Percentiles rank a stretch among this genome's conserved stretches.
These are phyloP conservation scores for Cotesia congregata DNA, from an alignment of 2,888 invertebrate genomes.

Conservation along the genomic window DNA sequence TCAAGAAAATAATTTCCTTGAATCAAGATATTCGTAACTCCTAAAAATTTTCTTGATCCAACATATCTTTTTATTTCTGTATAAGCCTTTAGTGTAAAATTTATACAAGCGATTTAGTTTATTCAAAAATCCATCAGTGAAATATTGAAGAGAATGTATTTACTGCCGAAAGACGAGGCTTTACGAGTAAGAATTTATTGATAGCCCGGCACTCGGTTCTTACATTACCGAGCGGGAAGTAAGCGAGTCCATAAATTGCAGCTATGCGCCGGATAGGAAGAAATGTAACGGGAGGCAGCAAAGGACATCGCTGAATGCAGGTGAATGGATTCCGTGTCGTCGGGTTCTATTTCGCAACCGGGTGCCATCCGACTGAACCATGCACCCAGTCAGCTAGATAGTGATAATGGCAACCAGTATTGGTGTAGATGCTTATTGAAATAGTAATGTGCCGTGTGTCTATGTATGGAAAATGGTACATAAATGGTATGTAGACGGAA, in stretches of 20 bases:
- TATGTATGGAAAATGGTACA: background rate
- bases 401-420: background rate
- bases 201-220: conserved; percentile 17
- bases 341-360: conserved; percentile 22
- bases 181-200: conserved; percentile 53
- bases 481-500: conserved; percentile 15
- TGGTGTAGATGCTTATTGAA: background rate
- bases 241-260: conserved; percentile 60
- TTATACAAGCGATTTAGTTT: no score
- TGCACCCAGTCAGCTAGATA: background rate
- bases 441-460: background rate
- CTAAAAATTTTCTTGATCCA: no score
- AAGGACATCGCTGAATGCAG: conserved; percentile 25
- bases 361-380: background rate
- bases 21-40: no score
- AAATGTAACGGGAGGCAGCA: conserved; percentile 36
- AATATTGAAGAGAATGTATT: no score
- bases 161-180: conserved; percentile 40
- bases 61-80: no score
- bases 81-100: no score
- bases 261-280: conserved; percentile 52
- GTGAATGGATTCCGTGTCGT: conserved; percentile 34
- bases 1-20: no score
- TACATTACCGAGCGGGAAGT: background rate
- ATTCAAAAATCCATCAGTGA: no score